Conservation (phyloP, 2,888 invertebrate genomes). For the Hypsopygia costalis region DNA sequence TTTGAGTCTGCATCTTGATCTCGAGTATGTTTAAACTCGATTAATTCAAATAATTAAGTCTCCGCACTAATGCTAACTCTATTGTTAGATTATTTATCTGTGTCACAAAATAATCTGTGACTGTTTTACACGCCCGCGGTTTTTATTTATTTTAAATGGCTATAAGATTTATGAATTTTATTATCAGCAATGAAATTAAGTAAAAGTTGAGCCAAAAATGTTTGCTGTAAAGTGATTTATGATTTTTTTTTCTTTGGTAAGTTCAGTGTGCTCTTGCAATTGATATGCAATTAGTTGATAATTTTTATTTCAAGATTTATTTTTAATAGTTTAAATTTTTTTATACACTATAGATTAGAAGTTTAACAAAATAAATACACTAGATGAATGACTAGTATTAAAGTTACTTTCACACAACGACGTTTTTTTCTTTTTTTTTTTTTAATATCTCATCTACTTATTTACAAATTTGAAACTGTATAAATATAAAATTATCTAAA, state of each 20-base stretch:
- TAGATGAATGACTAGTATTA: slow-evolving; percentile 79
- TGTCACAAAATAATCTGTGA: slow-evolving; percentile 4
- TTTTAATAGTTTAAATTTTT: no score
- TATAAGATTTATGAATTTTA: no score
- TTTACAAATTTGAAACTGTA: slow-evolving; percentile 35
- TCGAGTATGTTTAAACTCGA: slow-evolving; percentile 4
- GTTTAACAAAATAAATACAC: slow-evolving; percentile 67
- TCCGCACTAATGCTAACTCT: background rate
- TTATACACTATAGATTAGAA: slow-evolving; percentile 12
- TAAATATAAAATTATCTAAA: slow-evolving; percentile 37
- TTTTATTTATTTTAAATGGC: background rate
- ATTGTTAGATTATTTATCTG: background rate
- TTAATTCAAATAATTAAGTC: background rate
- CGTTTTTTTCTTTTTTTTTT: slow-evolving; percentile 45
- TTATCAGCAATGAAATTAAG: background rate
- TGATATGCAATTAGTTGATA: slow-evolving; percentile 21
- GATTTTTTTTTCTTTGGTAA: slow-evolving; percentile 53
- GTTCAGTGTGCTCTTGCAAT: slow-evolving; percentile 39
- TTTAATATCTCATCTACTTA: slow-evolving; percentile 36
- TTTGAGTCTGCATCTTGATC: slow-evolving; percentile 67
- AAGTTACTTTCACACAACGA: slow-evolving; percentile 59
- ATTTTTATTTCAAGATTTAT: slow-evolving; percentile 20
- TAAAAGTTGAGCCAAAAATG: background rate
- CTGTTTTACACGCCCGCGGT: background rate
- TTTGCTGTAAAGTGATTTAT: background rate